phyloP scores from a whole-genome alignment of 2,113 vertebrate species.

The Mobula birostris region DNA sequence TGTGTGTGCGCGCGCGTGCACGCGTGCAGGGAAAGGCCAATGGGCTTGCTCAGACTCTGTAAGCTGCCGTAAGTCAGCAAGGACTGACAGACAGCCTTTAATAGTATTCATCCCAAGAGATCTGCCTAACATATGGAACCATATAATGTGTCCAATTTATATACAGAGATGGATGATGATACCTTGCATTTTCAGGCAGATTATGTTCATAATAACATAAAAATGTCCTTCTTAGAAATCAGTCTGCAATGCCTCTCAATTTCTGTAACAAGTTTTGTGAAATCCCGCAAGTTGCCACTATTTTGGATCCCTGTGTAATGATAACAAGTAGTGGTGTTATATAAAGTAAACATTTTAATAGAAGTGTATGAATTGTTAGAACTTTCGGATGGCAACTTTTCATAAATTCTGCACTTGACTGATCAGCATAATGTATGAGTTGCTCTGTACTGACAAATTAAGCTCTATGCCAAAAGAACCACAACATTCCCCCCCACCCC shows the following conservation, averaged over 20 bases:
- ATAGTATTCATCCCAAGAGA: not conserved
- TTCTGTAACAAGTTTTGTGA: not conserved
- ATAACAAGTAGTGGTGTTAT: not conserved
- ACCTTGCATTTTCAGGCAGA: not conserved
- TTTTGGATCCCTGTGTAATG: not conserved
- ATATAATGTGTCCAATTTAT: not conserved
- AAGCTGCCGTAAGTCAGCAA: not conserved
- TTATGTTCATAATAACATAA: not conserved
- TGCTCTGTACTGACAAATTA: not conserved
- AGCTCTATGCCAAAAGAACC: too few species aligned
- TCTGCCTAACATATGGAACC: not conserved
- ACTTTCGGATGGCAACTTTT: not conserved
- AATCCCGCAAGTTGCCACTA: not conserved
- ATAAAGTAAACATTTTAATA: not conserved
- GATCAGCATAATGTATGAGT: not conserved
- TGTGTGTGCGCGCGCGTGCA: not conserved
- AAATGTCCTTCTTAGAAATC: not conserved
- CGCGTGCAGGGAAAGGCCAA: too few species aligned
- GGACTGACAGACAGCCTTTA: slow-evolving; percentile 1
- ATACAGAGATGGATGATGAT: not conserved
- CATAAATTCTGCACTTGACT: not conserved
- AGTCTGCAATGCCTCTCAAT: not conserved
- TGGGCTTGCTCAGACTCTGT: not conserved
- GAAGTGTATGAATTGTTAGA: not conserved
- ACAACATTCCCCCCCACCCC: too few species aligned